Base-by-base conservation (phyloP, 2,888 invertebrate species). In the Epistrophe grossulariae region DNA sequence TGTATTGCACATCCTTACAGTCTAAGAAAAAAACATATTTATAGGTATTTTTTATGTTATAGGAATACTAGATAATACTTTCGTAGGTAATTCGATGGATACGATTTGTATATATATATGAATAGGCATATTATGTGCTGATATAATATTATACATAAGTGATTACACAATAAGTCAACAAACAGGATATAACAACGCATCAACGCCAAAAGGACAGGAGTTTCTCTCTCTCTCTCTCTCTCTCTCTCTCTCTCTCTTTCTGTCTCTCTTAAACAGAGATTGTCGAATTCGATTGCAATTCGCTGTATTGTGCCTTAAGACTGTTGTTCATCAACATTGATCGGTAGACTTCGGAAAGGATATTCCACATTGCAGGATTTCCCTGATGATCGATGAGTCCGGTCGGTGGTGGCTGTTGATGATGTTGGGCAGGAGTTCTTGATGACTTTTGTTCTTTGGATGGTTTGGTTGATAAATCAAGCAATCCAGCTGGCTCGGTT, bases 281-380 rank as follows among this genome's bases (percentile, higher is more conserved):
- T 15, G 87, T 87, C n/a, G 91, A 91, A 88, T 92, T 92, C 43
- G 91, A 90, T 40, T 91, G 90, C 78, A 91, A 89, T 81, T 92
- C 91, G 78, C 90, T 91, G 87, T 92, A 92, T 38, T 91, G 90
- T 15, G 90, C 84, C 84, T 90, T 91, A 10, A 90, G 83, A 71
- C 84, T 90, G 82, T 89, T 90, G 52, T 89, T 90, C 89, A 92
- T 90, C 59, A 92, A 87, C 92, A 92, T 92, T 15, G 92, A 91
- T 73, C 92, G 91, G 55, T 92, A 92, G n/a, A 92, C 91, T 85
- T 92, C 92, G 11, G 92, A 92, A 2, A 92, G 90, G 11, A 92
- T 90, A 78, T 91, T 92, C 92, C 92, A 92, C 91, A 91, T 91
- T 60, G 91, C 90, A 19, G 90, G 90, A 13, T 83, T 87, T 28